phyloP scores from a whole-genome alignment of 2,888 invertebrate species.

The Nomada fucata region DNA sequence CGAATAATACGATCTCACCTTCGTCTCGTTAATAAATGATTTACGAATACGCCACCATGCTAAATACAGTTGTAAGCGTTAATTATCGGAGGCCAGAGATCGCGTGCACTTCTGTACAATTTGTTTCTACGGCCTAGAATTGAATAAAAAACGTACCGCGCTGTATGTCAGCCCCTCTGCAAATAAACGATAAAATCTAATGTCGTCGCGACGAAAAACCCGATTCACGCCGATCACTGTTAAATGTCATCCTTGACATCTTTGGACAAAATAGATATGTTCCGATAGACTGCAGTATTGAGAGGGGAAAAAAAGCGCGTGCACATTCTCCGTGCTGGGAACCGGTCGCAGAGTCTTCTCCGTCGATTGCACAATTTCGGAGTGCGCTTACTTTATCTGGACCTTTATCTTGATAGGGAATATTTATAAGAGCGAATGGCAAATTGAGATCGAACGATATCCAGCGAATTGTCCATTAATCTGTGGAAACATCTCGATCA shows the following conservation, averaged over 20 bases:
- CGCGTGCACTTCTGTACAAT: neutral
- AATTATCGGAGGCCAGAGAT: neutral
- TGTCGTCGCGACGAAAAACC: conserved; percentile 22
- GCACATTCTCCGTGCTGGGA: conserved; percentile 31
- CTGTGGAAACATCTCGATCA: neutral
- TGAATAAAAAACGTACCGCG: neutral
- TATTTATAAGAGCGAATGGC: conserved; percentile 24
- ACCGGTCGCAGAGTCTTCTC: conserved; percentile 56
- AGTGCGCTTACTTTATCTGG: conserved; percentile 54
- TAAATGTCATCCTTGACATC: conserved; percentile 60
- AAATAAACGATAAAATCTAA: conserved; percentile 6
- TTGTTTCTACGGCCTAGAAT: neutral
- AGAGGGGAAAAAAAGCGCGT: conserved; percentile 20
- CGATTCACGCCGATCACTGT: conserved; percentile 19
- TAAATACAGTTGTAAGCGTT: neutral
- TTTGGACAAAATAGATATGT: conserved; percentile 50
- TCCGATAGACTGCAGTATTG: conserved; percentile 20
- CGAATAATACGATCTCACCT: too few relatives aligned
- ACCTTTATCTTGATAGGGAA: conserved; percentile 44
- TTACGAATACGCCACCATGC: neutral
- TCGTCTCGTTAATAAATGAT: neutral
- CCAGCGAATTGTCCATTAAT: conserved; percentile 6
- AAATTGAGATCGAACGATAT: conserved; percentile 2
- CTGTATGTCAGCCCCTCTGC: neutral
- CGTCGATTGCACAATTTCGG: conserved; percentile 45